Conservation (phyloP, 2,888 invertebrate genomes). For the Chymomyza amoena region DNA sequence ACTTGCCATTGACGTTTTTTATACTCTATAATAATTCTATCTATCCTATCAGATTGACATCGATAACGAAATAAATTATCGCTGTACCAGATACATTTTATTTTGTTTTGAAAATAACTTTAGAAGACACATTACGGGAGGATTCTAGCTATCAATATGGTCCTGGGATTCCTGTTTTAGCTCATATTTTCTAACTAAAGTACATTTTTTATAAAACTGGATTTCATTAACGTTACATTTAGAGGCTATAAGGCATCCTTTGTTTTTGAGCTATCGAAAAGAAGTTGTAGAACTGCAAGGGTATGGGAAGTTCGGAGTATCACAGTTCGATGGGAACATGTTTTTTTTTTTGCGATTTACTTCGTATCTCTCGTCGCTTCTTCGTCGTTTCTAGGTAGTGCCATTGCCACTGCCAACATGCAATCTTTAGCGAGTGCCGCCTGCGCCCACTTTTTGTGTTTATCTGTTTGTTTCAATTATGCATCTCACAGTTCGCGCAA, state of each 20-base stretch:
- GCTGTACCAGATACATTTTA: too few species aligned
- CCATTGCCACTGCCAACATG: conserved; percentile 2
- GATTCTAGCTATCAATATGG: too few species aligned
- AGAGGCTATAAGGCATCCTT: too few species aligned
- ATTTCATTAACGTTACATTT: too few species aligned
- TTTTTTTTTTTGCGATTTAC: neutral
- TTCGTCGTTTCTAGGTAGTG: conserved; percentile 9
- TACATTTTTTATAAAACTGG: too few species aligned
- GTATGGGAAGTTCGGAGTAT: neutral
- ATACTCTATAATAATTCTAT: neutral
- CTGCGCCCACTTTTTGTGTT: conserved; percentile 12
- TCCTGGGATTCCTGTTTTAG: too few species aligned
- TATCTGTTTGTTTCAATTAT: conserved; percentile 53
- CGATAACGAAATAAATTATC: too few species aligned
- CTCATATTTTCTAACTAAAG: too few species aligned
- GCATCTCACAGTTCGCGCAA: conserved; percentile 38
- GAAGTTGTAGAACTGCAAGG: neutral
- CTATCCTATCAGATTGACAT: too few species aligned
- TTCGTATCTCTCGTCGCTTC: neutral
- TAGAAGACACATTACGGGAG: too few species aligned
- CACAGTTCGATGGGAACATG: neutral
- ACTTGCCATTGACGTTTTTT: neutral
- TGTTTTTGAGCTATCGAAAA: too few species aligned
- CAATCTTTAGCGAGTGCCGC: conserved; percentile 5
- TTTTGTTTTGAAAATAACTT: too few species aligned